These are phyloP conservation scores for Lichenostomus cassidix DNA, from an alignment of 2,113 vertebrate species.

Conservation along the genomic window DNA sequence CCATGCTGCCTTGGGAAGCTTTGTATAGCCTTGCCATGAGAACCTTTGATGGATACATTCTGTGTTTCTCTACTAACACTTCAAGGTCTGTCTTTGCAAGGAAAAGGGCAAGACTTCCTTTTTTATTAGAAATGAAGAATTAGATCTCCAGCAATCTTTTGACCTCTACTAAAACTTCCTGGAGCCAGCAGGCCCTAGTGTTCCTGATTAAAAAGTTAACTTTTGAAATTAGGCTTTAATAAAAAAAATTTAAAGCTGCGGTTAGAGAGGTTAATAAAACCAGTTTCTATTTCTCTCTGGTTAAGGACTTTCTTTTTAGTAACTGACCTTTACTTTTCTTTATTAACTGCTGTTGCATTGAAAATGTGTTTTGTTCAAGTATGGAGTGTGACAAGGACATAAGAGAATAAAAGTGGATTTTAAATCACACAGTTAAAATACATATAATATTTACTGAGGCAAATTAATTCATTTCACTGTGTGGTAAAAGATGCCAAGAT, in stretches of 20 bases:
- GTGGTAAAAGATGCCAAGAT: neutral
- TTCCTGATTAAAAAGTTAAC: constrained; percentile 37
- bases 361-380: neutral
- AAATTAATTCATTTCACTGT: neutral
- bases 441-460: neutral
- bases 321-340: neutral
- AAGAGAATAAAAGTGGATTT: neutral
- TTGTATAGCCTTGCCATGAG: neutral
- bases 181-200: constrained; percentile 2
- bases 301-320: constrained; percentile 15
- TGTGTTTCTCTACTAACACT: constrained; percentile 29
- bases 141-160: constrained; percentile 29
- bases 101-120: constrained; percentile 55
- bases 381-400: neutral
- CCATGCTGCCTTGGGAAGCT: neutral
- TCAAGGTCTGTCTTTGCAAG: constrained; percentile 43
- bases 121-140: constrained; percentile 49
- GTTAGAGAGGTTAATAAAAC: constrained; percentile 18
- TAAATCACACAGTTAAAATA: neutral
- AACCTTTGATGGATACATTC: constrained; percentile 15
- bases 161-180: constrained; percentile 43
- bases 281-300: neutral
- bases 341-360: neutral
- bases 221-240: constrained; percentile 50
- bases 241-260: neutral